Percentiles rank a stretch among this genome's conserved stretches.
Evolutionary conservation across 2,888 invertebrate genomes (phyloP).

Genomic region (Parnassius glacialis): DNA sequence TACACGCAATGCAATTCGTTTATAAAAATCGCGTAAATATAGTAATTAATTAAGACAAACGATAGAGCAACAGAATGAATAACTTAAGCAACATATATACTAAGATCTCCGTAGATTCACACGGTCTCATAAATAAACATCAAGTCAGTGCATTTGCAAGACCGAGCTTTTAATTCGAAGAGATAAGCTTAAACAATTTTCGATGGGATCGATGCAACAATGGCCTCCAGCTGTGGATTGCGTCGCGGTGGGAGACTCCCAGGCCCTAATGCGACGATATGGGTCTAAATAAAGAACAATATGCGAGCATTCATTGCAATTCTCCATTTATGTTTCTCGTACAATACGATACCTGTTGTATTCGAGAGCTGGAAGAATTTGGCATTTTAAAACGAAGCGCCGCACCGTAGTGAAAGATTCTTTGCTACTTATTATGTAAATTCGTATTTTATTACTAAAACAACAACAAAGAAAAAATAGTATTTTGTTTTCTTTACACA

Average conservation of each 20-base stretch:
- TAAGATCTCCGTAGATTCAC: slow-evolving; percentile 4
- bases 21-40: no score
- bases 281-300: slow-evolving; percentile 9
- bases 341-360: no score
- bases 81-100: background rate
- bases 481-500: no score
- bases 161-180: slow-evolving; percentile 11
- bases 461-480: no score
- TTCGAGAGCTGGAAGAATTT: no score
- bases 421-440: no score
- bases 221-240: slow-evolving; percentile 19
- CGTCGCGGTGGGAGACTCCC: slow-evolving; percentile 19
- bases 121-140: slow-evolving; percentile 9
- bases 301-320: slow-evolving; percentile 5
- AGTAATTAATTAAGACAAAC: no score
- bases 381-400: no score
- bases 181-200: slow-evolving; percentile 18
- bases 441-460: no score
- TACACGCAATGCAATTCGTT: no score
- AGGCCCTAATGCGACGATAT: slow-evolving; percentile 10
- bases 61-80: no score
- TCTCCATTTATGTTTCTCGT: background rate
- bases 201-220: slow-evolving; percentile 8
- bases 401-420: no score
- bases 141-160: slow-evolving; percentile 5